Evolutionary conservation across 2,113 vertebrate species (phyloP).

Genomic region (Rhineura floridana): DNA sequence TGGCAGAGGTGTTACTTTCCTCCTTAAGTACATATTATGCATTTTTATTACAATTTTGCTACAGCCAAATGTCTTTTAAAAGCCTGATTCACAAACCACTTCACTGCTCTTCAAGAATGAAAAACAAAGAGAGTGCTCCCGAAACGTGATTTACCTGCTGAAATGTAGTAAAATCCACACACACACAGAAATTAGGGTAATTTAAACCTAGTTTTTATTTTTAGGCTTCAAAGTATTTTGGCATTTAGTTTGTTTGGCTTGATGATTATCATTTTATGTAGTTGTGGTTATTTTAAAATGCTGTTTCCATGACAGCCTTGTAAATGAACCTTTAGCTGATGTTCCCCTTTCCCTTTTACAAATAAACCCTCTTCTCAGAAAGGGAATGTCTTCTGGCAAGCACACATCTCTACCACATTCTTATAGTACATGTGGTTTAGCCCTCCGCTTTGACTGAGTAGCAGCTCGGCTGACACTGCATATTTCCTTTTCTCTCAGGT

Average conservation of each 20-base stretch:
- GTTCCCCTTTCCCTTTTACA: slow-evolving; percentile 59
- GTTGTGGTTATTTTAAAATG: slow-evolving; percentile 71
- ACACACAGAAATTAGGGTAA: slow-evolving; percentile 57
- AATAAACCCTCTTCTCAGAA: slow-evolving; percentile 76
- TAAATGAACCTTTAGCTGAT: slow-evolving; percentile 68
- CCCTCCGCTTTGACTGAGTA: slow-evolving; percentile 33
- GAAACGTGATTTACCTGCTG: slow-evolving; percentile 60
- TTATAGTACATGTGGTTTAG: slow-evolving; percentile 49
- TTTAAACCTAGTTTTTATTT: slow-evolving; percentile 67
- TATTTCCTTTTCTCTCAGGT: slow-evolving; percentile 21
- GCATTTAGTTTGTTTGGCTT: slow-evolving; percentile 68
- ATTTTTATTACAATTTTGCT: slow-evolving; percentile 75
- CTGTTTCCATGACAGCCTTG: slow-evolving; percentile 64
- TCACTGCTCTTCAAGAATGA: slow-evolving; percentile 67
- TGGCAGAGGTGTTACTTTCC: slow-evolving; percentile 69
- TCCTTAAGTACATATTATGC: slow-evolving; percentile 72
- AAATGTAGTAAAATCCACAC: slow-evolving; percentile 34
- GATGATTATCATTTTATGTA: slow-evolving; percentile 71
- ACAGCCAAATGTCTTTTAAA: slow-evolving; percentile 68
- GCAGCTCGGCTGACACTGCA: slow-evolving; percentile 23
- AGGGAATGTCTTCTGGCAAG: slow-evolving; percentile 62
- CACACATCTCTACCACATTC: slow-evolving; percentile 54
- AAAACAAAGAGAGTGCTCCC: slow-evolving; percentile 70
- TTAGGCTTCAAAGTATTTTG: slow-evolving; percentile 68
- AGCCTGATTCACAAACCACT: slow-evolving; percentile 67